phyloP scores from a whole-genome alignment of 2,888 invertebrate species.

The Agonum fuliginosum region DNA sequence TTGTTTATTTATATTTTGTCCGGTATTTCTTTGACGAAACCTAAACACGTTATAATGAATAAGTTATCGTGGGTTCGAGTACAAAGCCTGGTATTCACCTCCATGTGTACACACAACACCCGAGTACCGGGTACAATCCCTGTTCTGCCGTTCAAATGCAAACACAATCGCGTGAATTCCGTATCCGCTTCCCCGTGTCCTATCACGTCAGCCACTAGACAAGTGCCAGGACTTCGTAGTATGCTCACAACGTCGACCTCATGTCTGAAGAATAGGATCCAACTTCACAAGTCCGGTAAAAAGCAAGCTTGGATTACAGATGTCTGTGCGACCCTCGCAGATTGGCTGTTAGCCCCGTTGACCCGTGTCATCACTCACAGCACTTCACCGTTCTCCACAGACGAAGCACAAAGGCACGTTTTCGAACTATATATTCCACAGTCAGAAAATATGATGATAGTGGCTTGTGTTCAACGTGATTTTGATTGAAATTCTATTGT shows the following conservation, averaged over 20 bases:
- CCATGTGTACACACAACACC: background rate
- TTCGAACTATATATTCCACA: too few species aligned
- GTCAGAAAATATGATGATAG: too few species aligned
- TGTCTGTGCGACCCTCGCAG: slow-evolving; percentile 56
- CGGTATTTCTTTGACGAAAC: too few species aligned
- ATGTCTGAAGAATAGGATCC: background rate
- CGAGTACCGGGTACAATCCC: background rate
- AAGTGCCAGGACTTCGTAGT: background rate
- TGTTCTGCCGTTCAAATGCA: background rate
- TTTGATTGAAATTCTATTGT: too few species aligned
- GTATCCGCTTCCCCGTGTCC: background rate
- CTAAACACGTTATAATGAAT: too few species aligned
- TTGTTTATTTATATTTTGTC: too few species aligned
- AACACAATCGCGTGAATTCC: slow-evolving; percentile 41
- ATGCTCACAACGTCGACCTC: background rate
- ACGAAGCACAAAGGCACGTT: too few species aligned
- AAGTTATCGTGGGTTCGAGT: too few species aligned
- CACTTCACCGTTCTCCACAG: background rate
- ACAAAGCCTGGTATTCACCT: slow-evolving; percentile 1
- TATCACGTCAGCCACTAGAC: slow-evolving; percentile 1
- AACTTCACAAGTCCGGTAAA: background rate
- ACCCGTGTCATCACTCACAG: slow-evolving; percentile 55
- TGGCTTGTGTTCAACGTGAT: too few species aligned
- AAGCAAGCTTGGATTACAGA: slow-evolving; percentile 49
- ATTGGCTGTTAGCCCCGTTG: slow-evolving; percentile 55